phyloP scores from a whole-genome alignment of 2,888 invertebrate species.

The Poecilobothrus nobilitatus region DNA sequence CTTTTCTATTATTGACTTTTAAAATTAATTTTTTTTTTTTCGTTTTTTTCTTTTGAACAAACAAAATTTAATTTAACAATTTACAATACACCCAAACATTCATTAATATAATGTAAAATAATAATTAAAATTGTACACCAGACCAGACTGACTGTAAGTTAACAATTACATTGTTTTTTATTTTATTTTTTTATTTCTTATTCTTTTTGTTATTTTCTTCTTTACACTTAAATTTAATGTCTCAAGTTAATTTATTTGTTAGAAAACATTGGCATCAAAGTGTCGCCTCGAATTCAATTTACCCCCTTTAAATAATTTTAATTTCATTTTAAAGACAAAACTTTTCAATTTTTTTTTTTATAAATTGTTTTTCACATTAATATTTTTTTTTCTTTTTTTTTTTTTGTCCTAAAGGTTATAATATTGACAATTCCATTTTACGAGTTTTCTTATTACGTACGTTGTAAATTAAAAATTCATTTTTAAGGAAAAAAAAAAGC shows the following conservation, averaged over 20 bases:
- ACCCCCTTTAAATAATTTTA: background rate
- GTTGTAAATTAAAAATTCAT: background rate
- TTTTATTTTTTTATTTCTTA: too few relatives aligned
- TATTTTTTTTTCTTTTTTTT: background rate
- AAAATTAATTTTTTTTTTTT: too few relatives aligned
- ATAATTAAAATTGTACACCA: too few relatives aligned
- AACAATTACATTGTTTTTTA: too few relatives aligned
- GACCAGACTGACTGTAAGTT: too few relatives aligned
- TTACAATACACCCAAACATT: too few relatives aligned
- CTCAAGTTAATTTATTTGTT: background rate
- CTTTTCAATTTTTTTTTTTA: background rate
- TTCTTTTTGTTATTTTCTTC: too few relatives aligned
- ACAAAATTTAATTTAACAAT: too few relatives aligned
- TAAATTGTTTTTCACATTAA: background rate
- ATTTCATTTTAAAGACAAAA: background rate
- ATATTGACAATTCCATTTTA: background rate
- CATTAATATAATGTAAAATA: too few relatives aligned
- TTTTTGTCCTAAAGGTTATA: too few relatives aligned
- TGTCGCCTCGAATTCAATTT: background rate
- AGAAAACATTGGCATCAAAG: background rate
- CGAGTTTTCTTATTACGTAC: background rate
- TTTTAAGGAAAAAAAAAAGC: background rate
- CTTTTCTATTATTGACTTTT: too few relatives aligned
- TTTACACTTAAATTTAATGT: background rate
- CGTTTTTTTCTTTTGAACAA: too few relatives aligned